Evolutionary conservation across 2,797 vertebrate species (phyloP), one percentile per base, ranked within the genome.

Genomic region (Anabas testudineus): DNA sequence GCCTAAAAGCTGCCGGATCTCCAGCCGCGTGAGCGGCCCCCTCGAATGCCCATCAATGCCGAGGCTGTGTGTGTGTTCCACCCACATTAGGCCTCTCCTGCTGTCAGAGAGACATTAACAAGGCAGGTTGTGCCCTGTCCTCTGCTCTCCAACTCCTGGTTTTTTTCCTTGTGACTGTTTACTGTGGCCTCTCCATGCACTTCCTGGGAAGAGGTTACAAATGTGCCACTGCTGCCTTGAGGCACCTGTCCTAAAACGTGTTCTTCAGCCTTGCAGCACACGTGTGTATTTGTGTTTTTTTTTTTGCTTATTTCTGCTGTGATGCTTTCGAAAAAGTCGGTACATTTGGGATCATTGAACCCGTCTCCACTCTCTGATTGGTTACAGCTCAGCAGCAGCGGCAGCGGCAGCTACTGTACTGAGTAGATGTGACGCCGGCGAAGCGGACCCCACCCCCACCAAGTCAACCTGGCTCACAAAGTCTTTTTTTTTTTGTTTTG

Each of bases 1-100:
- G 78, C 65, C 86, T 78, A 71, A 84, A 87, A 89, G 84, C 88
- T 81, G 83, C 80, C 64, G 85, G 90, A 85, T 85, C 69, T 89
- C 86, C 83, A 79, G 76, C 80, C 13, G 73, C 16, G 87, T 67
- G 52, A 87, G 83, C 76, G 62, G 19, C 86, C 80, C 85, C 84
- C 81, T 80, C 43, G 32, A 75, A 82, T 55, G 78, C 88, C 87
- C 81, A 89, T 91, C 88, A 89, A 82, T 89, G 83, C 69, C 1
- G 16, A 68, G 80, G 54, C 83, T 59, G 78, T 69, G 81, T 72
- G 81, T 72, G 78, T 85, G 78, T 87, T 85, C 82, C 78, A 71
- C 86, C 84, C 74, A 82, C 83, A 80, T 72, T 67, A 77, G 77
- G 76, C 37, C 2, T 58, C 81, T 57, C 87, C 84, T 6, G 82